phyloP scores from a whole-genome alignment of 1,140 invertebrate species.

The Aphidius gifuensis region DNA sequence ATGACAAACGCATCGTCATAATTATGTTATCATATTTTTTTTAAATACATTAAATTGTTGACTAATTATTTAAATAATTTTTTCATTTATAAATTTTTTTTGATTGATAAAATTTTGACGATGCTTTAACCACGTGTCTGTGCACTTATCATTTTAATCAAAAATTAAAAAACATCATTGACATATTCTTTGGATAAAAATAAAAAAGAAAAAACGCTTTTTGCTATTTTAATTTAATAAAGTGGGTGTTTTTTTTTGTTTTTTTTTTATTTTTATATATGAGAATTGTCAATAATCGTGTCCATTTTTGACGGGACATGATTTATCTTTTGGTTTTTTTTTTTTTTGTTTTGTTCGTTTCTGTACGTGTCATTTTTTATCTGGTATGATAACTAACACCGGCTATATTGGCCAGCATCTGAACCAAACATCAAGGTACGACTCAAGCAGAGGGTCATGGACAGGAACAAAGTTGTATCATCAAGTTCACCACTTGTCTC shows the following conservation, averaged over 20 bases:
- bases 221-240: too few species aligned
- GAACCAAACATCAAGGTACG: constrained; percentile 97
- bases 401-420: constrained; percentile 73
- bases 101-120: constrained; percentile 15
- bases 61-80: neutral
- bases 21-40: constrained; percentile 25
- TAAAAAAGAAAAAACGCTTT: too few species aligned
- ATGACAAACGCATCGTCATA: constrained; percentile 43
- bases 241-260: too few species aligned
- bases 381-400: constrained; percentile 42
- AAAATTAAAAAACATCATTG: neutral
- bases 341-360: constrained; percentile 20
- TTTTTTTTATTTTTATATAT: too few species aligned
- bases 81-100: neutral
- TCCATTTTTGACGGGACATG: too few species aligned
- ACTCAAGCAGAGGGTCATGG: constrained; percentile 92
- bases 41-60: neutral
- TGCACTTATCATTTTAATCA: constrained; percentile 2
- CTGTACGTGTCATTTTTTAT: constrained; percentile 19
- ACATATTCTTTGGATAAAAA: too few species aligned
- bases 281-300: too few species aligned
- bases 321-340: too few species aligned
- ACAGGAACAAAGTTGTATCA: constrained; percentile 67
- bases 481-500: constrained; percentile 72
- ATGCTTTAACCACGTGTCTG: constrained; percentile 14